Percentiles rank a stretch among this genome's conserved stretches.
Evolutionary conservation across 2,113 vertebrate species (phyloP).

Genomic region (Setophaga petechia): DNA sequence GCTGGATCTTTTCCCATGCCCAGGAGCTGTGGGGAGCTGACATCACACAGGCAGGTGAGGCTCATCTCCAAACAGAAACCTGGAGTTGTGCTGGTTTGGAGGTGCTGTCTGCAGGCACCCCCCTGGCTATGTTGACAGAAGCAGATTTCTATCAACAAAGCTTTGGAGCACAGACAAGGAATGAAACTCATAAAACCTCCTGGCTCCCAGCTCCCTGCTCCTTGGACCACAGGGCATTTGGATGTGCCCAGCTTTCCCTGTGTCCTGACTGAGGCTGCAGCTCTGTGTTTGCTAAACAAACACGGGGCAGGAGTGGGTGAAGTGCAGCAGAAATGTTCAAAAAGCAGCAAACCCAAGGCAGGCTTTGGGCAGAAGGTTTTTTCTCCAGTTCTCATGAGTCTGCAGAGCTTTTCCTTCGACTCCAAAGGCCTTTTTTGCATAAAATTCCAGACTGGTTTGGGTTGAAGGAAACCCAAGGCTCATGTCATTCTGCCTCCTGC

Average conservation of each 20-base stretch:
- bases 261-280: neutral
- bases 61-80: constrained; percentile 47
- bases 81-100: constrained; percentile 23
- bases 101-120: neutral
- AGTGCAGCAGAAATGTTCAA: neutral
- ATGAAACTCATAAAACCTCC: neutral
- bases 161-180: neutral
- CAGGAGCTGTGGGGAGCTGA: neutral
- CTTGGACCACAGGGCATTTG: neutral
- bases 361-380: neutral
- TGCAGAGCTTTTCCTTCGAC: neutral
- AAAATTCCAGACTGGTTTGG: neutral
- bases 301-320: neutral
- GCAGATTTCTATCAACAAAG: constrained; percentile 67
- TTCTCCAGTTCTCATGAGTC: neutral
- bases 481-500: neutral
- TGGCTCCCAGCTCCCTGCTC: neutral
- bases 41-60: constrained; percentile 10
- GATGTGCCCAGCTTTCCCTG: neutral
- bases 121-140: constrained; percentile 10
- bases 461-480: neutral
- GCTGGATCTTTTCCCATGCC: neutral
- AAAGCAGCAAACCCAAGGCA: neutral
- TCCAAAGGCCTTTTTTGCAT: neutral
- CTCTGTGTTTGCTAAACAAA: constrained; percentile 30